Conservation (phyloP, 2,113 vertebrate species). For the Uria lomvia region DNA sequence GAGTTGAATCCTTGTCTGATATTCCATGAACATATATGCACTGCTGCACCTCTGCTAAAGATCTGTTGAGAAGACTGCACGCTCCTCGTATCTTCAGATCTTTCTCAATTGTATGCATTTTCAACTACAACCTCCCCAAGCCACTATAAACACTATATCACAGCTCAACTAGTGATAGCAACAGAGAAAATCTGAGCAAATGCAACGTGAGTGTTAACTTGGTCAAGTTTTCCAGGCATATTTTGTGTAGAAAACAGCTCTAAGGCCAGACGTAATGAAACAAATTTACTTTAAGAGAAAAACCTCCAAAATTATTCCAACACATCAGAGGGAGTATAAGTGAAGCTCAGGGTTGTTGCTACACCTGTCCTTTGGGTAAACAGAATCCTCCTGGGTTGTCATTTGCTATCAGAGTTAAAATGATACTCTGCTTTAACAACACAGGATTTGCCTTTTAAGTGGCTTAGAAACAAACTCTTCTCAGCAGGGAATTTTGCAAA, state of each 20-base stretch:
- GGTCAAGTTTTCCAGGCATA: background rate
- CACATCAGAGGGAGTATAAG: background rate
- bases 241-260: background rate
- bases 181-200: background rate
- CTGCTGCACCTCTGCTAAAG: background rate
- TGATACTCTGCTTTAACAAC: background rate
- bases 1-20: background rate
- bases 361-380: background rate
- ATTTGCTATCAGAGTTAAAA: background rate
- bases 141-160: background rate
- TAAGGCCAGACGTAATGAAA: background rate
- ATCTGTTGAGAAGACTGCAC: background rate
- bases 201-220: background rate
- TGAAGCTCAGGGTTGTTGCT: background rate
- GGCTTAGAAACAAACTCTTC: background rate
- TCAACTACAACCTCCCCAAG: background rate
- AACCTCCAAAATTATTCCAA: background rate
- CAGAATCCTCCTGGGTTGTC: background rate
- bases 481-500: background rate
- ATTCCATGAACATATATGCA: background rate
- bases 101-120: background rate
- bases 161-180: background rate
- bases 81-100: background rate
- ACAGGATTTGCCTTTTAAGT: background rate
- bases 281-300: background rate